Conservation (phyloP, 2,797 vertebrate genomes). For the Brachyalestes nurse region DNA sequence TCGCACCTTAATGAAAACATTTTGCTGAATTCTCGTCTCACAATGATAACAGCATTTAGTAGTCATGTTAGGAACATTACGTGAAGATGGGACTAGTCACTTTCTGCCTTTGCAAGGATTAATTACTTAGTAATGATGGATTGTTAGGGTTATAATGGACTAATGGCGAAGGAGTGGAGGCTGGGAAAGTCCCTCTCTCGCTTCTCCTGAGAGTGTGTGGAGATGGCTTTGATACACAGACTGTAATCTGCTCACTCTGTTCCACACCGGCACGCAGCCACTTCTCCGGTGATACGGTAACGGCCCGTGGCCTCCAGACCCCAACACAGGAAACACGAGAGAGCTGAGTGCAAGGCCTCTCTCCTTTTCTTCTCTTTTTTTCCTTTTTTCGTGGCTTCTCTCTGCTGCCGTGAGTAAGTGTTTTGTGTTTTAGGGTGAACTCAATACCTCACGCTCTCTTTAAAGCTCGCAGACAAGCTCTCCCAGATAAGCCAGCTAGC, state of each 20-base stretch:
- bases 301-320: conserved; percentile 27
- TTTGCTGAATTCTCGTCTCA: too few species aligned
- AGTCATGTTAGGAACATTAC: too few species aligned
- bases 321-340: conserved; percentile 45
- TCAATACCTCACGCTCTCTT: conserved; percentile 47
- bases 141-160: not conserved
- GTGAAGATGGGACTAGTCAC: too few species aligned
- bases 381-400: conserved; percentile 28
- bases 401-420: conserved; percentile 38
- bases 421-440: conserved; percentile 49
- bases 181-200: conserved; percentile 48
- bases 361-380: not conserved
- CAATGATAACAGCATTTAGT: too few species aligned
- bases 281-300: conserved; percentile 42
- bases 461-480: conserved; percentile 46
- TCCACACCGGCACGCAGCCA: conserved; percentile 46
- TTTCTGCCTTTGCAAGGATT: not conserved
- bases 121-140: not conserved
- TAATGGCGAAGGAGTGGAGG: not conserved
- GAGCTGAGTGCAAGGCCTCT: conserved; percentile 46
- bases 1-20: too few species aligned
- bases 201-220: conserved; percentile 42
- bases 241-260: conserved; percentile 49
- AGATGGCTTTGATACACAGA: conserved; percentile 56
- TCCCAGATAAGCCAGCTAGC: conserved; percentile 46